Evolutionary conservation across 2,888 invertebrate genomes (phyloP).

Genomic region (Lucinisca nassula): DNA sequence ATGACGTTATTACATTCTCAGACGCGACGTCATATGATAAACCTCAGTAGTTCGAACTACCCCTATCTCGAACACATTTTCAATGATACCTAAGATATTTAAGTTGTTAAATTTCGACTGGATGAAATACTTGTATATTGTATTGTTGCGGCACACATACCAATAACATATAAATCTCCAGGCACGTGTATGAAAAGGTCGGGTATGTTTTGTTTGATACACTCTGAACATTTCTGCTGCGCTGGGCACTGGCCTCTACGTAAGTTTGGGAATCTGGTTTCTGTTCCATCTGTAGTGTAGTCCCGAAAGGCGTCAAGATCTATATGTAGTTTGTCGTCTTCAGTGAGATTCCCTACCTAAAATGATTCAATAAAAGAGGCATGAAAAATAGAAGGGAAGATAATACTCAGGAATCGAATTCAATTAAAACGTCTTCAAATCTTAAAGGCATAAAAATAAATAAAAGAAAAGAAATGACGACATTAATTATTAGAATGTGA

Average conservation of each 20-base stretch:
- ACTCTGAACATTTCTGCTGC: constrained; percentile 15
- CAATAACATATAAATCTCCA: constrained; percentile 43
- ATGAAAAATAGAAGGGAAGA: neutral
- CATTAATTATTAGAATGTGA: neutral
- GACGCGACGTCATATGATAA: too few species aligned
- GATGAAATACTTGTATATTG: too few species aligned
- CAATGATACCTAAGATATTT: too few species aligned
- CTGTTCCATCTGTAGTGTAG: neutral
- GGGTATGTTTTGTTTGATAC: constrained; percentile 19
- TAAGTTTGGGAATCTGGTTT: neutral
- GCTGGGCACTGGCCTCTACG: constrained; percentile 36
- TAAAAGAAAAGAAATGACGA: neutral
- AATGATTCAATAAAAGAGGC: neutral
- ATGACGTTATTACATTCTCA: too few species aligned
- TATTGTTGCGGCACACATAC: too few species aligned
- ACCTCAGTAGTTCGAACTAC: too few species aligned
- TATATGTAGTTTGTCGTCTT: neutral
- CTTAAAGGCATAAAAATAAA: neutral
- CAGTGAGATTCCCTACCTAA: neutral
- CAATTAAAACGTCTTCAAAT: neutral
- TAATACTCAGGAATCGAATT: neutral
- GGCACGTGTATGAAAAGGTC: constrained; percentile 18
- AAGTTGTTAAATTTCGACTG: too few species aligned
- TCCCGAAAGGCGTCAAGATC: neutral
- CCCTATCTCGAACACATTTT: too few species aligned